Conservation (phyloP, 2,888 invertebrate genomes). For the Drosophila hawaiiensis region DNA sequence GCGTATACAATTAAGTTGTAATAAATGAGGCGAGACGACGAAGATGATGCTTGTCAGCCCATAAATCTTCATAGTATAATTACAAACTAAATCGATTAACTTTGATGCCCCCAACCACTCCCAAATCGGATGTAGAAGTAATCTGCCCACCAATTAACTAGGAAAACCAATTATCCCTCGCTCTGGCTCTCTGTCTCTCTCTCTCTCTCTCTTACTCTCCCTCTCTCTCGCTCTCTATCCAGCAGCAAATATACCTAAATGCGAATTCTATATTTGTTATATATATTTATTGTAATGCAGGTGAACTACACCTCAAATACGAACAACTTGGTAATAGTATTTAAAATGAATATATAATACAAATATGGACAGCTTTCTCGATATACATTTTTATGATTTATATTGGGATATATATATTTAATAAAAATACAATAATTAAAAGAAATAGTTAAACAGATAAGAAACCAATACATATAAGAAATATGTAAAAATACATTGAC, state of each 20-base stretch:
- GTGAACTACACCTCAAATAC: too few relatives aligned
- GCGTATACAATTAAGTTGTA: constrained; percentile 62
- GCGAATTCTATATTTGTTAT: background rate
- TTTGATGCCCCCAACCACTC: constrained; percentile 27
- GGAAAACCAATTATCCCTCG: constrained; percentile 56
- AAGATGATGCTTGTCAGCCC: constrained; percentile 35
- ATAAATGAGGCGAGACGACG: constrained; percentile 39
- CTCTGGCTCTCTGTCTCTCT: background rate
- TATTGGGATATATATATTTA: too few relatives aligned
- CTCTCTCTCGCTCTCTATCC: background rate
- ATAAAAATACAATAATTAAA: background rate
- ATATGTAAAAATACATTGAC: background rate
- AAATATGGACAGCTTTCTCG: background rate
- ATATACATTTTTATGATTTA: background rate
- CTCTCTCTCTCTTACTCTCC: background rate
- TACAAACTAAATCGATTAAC: constrained; percentile 75
- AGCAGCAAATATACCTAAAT: background rate
- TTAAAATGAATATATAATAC: background rate
- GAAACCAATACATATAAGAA: background rate
- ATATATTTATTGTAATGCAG: too few relatives aligned
- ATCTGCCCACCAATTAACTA: constrained; percentile 65
- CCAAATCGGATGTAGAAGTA: constrained; percentile 45
- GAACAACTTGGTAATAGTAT: background rate
- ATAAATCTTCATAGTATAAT: constrained; percentile 56
- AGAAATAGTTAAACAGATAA: background rate